Evolutionary conservation across 1,140 invertebrate genomes (phyloP).

Genomic region (Sycophila sp.): DNA sequence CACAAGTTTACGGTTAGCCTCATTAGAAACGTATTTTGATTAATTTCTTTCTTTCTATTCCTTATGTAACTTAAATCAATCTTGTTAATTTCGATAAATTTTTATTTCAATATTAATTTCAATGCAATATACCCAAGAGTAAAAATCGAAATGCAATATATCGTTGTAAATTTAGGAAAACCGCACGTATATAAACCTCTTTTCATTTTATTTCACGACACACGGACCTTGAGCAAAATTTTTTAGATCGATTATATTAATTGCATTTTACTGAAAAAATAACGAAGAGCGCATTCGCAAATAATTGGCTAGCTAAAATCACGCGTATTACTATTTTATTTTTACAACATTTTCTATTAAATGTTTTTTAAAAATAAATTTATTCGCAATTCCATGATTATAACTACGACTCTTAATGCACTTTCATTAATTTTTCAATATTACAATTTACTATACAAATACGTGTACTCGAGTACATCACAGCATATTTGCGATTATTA

Average conservation of each 20-base stretch:
- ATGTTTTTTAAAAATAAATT: slow-evolving; percentile 10
- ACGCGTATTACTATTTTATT: slow-evolving; percentile 4
- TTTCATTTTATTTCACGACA: not conserved
- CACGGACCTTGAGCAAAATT: not conserved
- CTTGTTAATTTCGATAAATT: too few relatives aligned
- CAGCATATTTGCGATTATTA: slow-evolving; percentile 30
- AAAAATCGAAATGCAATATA: slow-evolving; percentile 21
- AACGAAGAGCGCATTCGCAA: not conserved
- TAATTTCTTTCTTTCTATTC: slow-evolving; percentile 12
- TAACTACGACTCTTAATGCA: not conserved
- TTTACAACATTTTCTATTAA: slow-evolving; percentile 1
- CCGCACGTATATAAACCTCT: not conserved
- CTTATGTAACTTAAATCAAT: too few relatives aligned
- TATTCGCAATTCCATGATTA: not conserved
- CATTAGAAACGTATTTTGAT: too few relatives aligned
- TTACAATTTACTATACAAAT: slow-evolving; percentile 14
- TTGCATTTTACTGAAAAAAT: too few relatives aligned
- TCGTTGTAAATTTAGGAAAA: slow-evolving; percentile 25
- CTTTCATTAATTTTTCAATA: slow-evolving; percentile 15
- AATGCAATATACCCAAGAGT: too few relatives aligned
- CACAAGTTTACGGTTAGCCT: too few relatives aligned
- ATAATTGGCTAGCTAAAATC: not conserved
- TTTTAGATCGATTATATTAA: too few relatives aligned
- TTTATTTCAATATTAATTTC: slow-evolving; percentile 7
- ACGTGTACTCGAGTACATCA: slow-evolving; percentile 12